Evolutionary conservation across 37 sponge, comb jelly and placozoan genomes (phyloP).

Genomic region (Crambe crambe): DNA sequence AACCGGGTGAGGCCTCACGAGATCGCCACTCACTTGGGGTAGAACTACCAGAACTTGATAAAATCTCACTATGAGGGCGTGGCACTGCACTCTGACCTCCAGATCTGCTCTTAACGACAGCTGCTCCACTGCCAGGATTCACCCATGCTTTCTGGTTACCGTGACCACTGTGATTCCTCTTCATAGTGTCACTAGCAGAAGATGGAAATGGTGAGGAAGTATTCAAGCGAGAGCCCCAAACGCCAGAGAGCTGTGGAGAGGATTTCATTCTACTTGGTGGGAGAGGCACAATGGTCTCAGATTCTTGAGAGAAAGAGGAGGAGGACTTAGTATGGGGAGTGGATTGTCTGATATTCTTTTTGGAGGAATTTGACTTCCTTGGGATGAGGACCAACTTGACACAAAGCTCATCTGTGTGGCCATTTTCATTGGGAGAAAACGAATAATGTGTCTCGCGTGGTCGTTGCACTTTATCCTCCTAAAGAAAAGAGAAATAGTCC

Average conservation of each 20-base stretch:
- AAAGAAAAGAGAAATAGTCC: not conserved
- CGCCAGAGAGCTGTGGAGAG: constrained; percentile 8
- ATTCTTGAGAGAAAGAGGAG: not conserved
- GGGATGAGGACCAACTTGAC: constrained; percentile 14
- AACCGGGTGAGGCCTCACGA: no score
- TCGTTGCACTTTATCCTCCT: constrained; percentile 49
- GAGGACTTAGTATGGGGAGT: not conserved
- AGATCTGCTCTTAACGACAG: constrained; percentile 1
- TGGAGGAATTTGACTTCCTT: not conserved
- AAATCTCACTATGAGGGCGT: not conserved
- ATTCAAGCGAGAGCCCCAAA: constrained; percentile 1
- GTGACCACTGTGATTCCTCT: not conserved
- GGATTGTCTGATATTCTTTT: not conserved
- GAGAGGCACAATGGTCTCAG: not conserved
- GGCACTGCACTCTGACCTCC: not conserved
- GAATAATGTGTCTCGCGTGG: constrained; percentile 46
- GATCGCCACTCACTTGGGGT: constrained; percentile 11
- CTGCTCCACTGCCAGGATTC: constrained; percentile 22
- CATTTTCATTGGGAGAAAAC: constrained; percentile 24
- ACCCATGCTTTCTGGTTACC: constrained; percentile 50
- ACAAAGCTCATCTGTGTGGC: constrained; percentile 17
- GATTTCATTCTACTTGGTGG: not conserved
- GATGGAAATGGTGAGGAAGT: not conserved
- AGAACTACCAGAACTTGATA: not conserved
- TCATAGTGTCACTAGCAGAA: not conserved